Conservation (phyloP, 2,888 invertebrate species). For the Oxystoma pomonae region DNA sequence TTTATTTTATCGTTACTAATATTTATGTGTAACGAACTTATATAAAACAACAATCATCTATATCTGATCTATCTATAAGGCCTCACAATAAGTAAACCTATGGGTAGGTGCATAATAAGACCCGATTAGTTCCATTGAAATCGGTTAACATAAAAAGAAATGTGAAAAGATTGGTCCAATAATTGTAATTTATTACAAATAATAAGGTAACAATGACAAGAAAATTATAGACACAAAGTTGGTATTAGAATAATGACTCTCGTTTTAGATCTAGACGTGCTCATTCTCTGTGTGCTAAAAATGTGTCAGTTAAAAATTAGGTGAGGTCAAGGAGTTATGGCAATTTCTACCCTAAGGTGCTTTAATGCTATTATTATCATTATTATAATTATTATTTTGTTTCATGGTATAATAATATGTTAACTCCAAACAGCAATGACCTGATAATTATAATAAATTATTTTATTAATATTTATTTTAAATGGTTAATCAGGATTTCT, state of each 20-base stretch:
- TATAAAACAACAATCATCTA: no score
- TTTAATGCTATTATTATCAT: not conserved
- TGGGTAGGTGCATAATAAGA: not conserved
- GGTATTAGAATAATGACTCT: not conserved
- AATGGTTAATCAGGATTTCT: no score
- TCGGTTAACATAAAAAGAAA: not conserved
- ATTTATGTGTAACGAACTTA: no score
- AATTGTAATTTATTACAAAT: not conserved
- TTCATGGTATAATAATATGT: not conserved
- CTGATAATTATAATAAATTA: not conserved
- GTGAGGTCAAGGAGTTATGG: not conserved
- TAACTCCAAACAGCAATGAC: not conserved
- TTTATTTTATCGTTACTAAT: no score
- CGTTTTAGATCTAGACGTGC: not conserved
- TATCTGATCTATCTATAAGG: not conserved
- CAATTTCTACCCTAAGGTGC: not conserved
- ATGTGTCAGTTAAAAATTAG: not conserved
- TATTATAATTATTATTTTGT: not conserved
- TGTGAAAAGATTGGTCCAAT: not conserved
- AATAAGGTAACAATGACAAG: not conserved
- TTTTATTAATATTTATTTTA: no score
- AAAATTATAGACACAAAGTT: not conserved
- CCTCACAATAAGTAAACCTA: not conserved
- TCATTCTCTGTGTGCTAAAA: not conserved
- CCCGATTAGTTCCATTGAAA: not conserved